phyloP scores from a whole-genome alignment of 64 coral and sea anemone species.

The Stylophora pistillata region DNA sequence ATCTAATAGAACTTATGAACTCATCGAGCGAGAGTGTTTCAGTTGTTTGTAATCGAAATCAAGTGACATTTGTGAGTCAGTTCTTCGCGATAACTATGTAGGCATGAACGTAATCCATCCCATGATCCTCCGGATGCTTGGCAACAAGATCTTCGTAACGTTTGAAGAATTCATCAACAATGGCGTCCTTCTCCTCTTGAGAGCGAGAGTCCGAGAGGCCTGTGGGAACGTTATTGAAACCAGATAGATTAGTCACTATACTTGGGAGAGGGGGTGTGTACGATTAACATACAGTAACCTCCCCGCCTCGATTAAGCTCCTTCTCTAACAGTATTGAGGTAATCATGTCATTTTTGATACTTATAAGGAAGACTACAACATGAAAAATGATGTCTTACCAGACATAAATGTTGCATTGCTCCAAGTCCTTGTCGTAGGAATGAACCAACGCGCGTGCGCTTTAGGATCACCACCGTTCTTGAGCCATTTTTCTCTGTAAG shows the following conservation, averaged over 20 bases:
- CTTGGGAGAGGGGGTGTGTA: no score
- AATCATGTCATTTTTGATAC: no score
- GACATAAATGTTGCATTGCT: slow-evolving; percentile 62
- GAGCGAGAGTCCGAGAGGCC: slow-evolving; percentile 46
- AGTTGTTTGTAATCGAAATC: background rate
- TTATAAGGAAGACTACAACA: no score
- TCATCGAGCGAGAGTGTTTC: no score
- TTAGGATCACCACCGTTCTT: slow-evolving; percentile 70
- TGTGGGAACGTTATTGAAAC: background rate
- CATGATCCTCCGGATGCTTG: slow-evolving; percentile 51
- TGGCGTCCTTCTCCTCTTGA: slow-evolving; percentile 41
- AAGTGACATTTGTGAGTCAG: background rate
- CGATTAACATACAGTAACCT: no score
- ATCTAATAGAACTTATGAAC: no score
- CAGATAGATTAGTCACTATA: background rate
- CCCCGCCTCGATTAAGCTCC: no score
- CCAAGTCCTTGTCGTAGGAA: slow-evolving; percentile 52
- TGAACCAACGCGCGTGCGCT: slow-evolving; percentile 51
- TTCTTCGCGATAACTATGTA: slow-evolving; percentile 44
- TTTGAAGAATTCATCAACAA: slow-evolving; percentile 49
- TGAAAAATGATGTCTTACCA: slow-evolving; percentile 23
- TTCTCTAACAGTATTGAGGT: no score
- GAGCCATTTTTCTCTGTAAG: slow-evolving; percentile 71
- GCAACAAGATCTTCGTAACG: slow-evolving; percentile 45
- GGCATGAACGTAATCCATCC: slow-evolving; percentile 41